Evolutionary conservation across 2,888 invertebrate genomes (phyloP).

Genomic region (Corbicula japonica): DNA sequence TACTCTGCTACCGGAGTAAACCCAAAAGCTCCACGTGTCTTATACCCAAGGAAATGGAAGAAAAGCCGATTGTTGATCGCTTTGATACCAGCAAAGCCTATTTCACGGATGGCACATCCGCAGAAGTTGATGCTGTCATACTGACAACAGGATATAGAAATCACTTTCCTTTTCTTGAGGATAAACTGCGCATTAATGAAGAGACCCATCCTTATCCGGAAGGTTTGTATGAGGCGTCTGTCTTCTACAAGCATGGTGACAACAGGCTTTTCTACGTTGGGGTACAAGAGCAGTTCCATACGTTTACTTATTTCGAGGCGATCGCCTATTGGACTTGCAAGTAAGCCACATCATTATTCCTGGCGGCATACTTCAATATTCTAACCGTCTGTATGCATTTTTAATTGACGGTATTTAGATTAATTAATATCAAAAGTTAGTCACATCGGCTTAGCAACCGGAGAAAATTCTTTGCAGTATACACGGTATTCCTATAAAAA

Average conservation of each 20-base stretch:
- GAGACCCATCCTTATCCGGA: slow-evolving; percentile 9
- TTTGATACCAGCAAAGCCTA: neutral
- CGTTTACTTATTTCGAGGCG: slow-evolving; percentile 23
- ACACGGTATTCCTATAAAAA: no score
- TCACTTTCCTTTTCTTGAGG: slow-evolving; percentile 20
- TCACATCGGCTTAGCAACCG: no score
- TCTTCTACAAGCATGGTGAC: slow-evolving; percentile 22
- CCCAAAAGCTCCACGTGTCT: neutral
- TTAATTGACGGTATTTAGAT: no score
- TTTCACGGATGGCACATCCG: slow-evolving; percentile 23
- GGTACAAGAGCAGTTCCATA: slow-evolving; percentile 10
- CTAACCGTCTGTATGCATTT: neutral
- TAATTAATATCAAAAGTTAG: no score
- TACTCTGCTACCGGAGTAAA: neutral
- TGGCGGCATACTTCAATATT: neutral
- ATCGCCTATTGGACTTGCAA: slow-evolving; percentile 13
- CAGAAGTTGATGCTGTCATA: slow-evolving; percentile 36
- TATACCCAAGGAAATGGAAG: neutral
- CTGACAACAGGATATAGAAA: slow-evolving; percentile 27
- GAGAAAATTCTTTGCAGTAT: no score
- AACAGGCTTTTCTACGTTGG: slow-evolving; percentile 35
- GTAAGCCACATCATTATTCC: neutral
- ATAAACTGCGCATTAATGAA: neutral
- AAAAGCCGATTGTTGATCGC: neutral
- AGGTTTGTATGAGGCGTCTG: slow-evolving; percentile 30